phyloP scores from a whole-genome alignment of 1,140 invertebrate species.

The Drosophila paulistorum region DNA sequence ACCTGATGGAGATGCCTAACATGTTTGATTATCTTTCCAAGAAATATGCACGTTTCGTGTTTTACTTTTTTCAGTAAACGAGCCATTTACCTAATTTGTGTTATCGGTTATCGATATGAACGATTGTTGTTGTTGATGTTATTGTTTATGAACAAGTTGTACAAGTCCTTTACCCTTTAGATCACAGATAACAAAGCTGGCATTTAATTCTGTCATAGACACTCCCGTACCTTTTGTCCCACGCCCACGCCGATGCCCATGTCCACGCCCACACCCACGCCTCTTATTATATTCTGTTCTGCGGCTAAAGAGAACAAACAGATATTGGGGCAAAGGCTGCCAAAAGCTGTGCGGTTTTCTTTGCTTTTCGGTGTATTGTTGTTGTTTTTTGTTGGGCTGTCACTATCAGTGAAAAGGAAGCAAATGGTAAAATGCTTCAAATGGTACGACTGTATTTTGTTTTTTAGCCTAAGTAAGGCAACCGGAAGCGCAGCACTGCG shows the following conservation, averaged over 20 bases:
- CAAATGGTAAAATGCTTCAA: background rate
- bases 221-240: background rate
- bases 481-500: slow-evolving; percentile 58
- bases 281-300: slow-evolving; percentile 6
- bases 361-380: background rate
- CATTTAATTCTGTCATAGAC: slow-evolving; percentile 30
- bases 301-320: slow-evolving; percentile 29
- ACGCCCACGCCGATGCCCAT: background rate
- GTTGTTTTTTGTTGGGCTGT: slow-evolving; percentile 19
- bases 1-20: too few species aligned
- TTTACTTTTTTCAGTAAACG: too few species aligned
- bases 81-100: too few species aligned
- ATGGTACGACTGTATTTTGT: background rate
- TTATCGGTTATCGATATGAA: background rate
- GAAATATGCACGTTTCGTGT: too few species aligned
- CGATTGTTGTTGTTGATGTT: background rate
- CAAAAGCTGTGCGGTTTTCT: slow-evolving; percentile 48
- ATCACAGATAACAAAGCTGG: slow-evolving; percentile 16
- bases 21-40: too few species aligned
- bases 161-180: slow-evolving; percentile 9
- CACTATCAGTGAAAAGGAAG: slow-evolving; percentile 17
- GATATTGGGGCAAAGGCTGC: slow-evolving; percentile 30
- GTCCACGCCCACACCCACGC: slow-evolving; percentile 27
- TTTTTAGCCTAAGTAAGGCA: slow-evolving; percentile 17
- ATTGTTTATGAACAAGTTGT: slow-evolving; percentile 1